A percentile compares a stretch with the other conserved stretches of the same genome.
phyloP scores from a whole-genome alignment of 1,140 invertebrate species.

The Lordiphosa mommai region DNA sequence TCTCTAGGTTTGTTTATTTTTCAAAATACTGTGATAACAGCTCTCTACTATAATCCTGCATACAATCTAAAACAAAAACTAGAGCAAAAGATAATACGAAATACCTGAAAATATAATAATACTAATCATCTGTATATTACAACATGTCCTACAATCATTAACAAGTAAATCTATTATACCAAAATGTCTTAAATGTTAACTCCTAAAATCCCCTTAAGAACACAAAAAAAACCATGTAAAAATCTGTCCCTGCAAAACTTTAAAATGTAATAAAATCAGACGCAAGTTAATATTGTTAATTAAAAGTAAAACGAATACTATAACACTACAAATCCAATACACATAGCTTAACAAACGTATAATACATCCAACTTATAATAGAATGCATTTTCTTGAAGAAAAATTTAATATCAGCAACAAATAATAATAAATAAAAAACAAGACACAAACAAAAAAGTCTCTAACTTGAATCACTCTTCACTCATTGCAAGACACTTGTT shows the following conservation, averaged over 20 bases:
- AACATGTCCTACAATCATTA: conserved; percentile 26
- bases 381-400: conserved; percentile 33
- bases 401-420: conserved; percentile 38
- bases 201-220: conserved; percentile 7
- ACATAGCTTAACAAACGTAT: conserved; percentile 25
- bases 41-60: conserved; percentile 46
- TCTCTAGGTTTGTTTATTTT: no score
- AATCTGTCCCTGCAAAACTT: conserved; percentile 2
- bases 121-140: conserved; percentile 2
- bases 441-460: conserved; percentile 31
- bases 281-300: conserved; percentile 28
- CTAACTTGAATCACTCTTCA: background rate
- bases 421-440: conserved; percentile 46
- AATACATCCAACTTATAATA: conserved; percentile 55
- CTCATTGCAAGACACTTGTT: no score
- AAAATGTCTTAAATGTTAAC: conserved; percentile 32
- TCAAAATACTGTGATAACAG: conserved; percentile 73
- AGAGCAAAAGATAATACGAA: background rate
- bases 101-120: conserved; percentile 3
- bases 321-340: conserved; percentile 12
- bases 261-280: background rate
- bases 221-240: conserved; percentile 6
- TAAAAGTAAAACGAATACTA: conserved; percentile 18
- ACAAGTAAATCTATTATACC: conserved; percentile 31
- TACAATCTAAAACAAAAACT: conserved; percentile 7